Conservation (phyloP, 2,888 invertebrate species). For the Aethes cnicana region DNA sequence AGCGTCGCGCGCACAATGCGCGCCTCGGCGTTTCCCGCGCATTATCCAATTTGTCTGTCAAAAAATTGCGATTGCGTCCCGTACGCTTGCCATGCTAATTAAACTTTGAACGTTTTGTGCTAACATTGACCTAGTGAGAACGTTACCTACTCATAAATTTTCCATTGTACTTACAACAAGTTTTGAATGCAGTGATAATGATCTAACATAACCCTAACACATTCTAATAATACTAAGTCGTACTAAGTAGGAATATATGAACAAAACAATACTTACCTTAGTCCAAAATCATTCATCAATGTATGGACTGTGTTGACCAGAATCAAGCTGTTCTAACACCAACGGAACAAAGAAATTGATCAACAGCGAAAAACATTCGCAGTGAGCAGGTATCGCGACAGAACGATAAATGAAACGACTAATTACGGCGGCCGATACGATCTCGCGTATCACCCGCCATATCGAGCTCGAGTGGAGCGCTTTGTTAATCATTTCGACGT, state of each 20-base stretch:
- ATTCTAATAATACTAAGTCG: too few relatives aligned
- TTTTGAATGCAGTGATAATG: too few relatives aligned
- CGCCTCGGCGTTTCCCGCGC: slow-evolving; percentile 58
- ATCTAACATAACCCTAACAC: too few relatives aligned
- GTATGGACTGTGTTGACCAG: too few relatives aligned
- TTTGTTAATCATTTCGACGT: slow-evolving; percentile 50
- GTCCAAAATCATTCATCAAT: too few relatives aligned
- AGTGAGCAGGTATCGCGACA: slow-evolving; percentile 63
- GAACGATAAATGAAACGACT: slow-evolving; percentile 71
- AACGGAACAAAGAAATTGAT: slow-evolving; percentile 67
- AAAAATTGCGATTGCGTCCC: slow-evolving; percentile 60
- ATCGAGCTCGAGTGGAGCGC: slow-evolving; percentile 40
- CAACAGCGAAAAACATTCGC: slow-evolving; percentile 60
- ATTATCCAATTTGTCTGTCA: slow-evolving; percentile 80
- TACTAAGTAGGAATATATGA: too few relatives aligned
- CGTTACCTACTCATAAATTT: slow-evolving; percentile 44
- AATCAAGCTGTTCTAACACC: too few relatives aligned
- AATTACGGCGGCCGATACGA: slow-evolving; percentile 70
- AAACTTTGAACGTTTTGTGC: slow-evolving; percentile 22
- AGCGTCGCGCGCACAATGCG: slow-evolving; percentile 66
- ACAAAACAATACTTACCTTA: too few relatives aligned
- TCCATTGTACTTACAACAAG: too few relatives aligned
- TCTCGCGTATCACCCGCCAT: slow-evolving; percentile 43
- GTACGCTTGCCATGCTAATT: slow-evolving; percentile 30
- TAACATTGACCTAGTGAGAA: background rate